These are phyloP conservation scores for Hydrophis major DNA, from an alignment of 2,797 vertebrate genomes.

Conservation along the genomic window DNA sequence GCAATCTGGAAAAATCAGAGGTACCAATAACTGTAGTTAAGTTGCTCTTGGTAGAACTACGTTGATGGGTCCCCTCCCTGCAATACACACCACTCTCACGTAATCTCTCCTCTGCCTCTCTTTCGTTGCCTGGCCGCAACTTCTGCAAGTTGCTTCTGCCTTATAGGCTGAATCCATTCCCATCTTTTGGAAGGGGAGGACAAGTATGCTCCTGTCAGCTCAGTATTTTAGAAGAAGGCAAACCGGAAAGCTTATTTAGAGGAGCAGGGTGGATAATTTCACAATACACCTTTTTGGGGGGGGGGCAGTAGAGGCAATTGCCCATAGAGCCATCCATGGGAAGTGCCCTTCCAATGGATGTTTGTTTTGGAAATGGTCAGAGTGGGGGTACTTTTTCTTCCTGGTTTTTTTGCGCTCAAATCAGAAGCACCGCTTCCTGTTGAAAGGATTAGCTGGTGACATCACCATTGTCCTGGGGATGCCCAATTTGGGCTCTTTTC, in stretches of 20 bases:
- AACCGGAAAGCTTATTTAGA: not conserved
- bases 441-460: not conserved
- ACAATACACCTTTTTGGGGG: not conserved
- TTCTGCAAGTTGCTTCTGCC: not conserved
- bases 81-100: not conserved
- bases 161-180: not conserved
- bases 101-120: not conserved
- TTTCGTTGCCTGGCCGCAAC: not conserved
- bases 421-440: not conserved
- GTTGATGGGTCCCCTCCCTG: not conserved
- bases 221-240: not conserved
- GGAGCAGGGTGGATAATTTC: not conserved
- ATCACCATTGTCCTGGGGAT: not conserved
- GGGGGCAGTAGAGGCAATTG: not conserved
- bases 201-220: not conserved
- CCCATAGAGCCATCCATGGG: not conserved
- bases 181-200: not conserved
- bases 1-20: constrained; percentile 66
- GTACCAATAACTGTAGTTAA: constrained; percentile 45
- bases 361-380: not conserved
- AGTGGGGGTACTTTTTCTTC: not conserved
- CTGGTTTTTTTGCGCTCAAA: not conserved
- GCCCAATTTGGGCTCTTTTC: not conserved
- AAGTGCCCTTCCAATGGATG: not conserved
- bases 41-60: not conserved